Evolutionary conservation across 2,888 invertebrate genomes (phyloP), one percentile per base, ranked within the genome.

Genomic region (Aleiodes alternator): DNA sequence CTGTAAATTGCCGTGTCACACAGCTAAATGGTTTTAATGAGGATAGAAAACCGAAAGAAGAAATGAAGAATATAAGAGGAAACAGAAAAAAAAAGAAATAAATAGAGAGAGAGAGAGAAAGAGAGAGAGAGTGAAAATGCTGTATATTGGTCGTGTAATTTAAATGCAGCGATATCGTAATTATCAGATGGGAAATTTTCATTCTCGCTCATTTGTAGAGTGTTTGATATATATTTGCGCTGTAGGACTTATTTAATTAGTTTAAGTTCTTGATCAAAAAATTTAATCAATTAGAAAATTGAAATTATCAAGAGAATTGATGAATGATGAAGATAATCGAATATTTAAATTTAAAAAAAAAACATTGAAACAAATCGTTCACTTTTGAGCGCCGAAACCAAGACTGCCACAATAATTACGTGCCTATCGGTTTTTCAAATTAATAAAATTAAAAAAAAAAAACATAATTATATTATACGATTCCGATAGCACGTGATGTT

Each of bases 321-420:
- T 34, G 3, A 51, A 71, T 29, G 29, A 29, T 34, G 50, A 43
- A 69, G 50, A 68, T 8, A 68, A 72, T 59, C 55, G 64, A 51
- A 57, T 34, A 72, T 66, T 57, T 68, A 57, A 55, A 57, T 75
- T 75, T 31, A 61, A 72, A 72, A 72, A 50, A 55, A 55, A 16
- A 69, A 43, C 8, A 8, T 43, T 61, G 57, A 75, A 72, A 69
- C 75, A 71, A 69, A 51, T 71, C 66, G 76, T 72, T 74, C 73
- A 69, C 55, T 73, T 72, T 50, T 51, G 16, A 61, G 69, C 43
- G 75, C 73, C 78, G 76, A 75, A 43, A 80, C 72, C 66, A 79
- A 80, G 76, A 80, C 78, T 80, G 80, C 78, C 77, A 79, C 76
- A 69, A 9, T 71, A 77, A 77, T 72, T 74, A 50, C 56, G 61